Evolutionary conservation across 2,113 vertebrate species (phyloP).

Genomic region (Sinocyclocheilus anshuiensis): DNA sequence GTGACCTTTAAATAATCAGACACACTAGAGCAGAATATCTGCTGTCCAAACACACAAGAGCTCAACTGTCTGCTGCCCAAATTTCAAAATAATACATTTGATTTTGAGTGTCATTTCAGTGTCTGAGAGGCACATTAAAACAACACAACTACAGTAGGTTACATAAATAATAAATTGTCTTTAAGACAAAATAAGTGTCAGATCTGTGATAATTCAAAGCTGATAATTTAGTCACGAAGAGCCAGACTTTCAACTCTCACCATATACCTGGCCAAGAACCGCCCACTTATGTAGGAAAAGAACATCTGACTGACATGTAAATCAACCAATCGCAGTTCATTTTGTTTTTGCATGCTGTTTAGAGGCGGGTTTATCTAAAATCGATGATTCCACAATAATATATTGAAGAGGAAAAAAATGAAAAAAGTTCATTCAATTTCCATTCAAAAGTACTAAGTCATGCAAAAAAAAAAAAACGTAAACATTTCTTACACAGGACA

Average conservation of each 20-base stretch:
- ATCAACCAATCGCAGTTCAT: neutral
- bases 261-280: neutral
- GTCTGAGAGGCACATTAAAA: constrained; percentile 6
- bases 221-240: neutral
- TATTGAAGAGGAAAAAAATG: neutral
- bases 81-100: constrained; percentile 44
- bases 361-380: neutral
- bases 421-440: no score
- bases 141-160: neutral
- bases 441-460: no score
- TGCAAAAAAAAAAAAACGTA: no score
- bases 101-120: constrained; percentile 44
- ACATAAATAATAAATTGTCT: neutral
- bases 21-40: constrained; percentile 65
- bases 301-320: neutral
- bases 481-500: neutral
- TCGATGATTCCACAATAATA: neutral
- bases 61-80: constrained; percentile 65
- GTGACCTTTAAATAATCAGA: constrained; percentile 75
- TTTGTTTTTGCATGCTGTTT: neutral
- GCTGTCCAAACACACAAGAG: constrained; percentile 60
- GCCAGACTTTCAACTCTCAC: neutral
- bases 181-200: constrained; percentile 11
- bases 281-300: no score
- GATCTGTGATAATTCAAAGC: constrained; percentile 3